phyloP scores from a whole-genome alignment of 2,888 invertebrate genomes.

The Chloromyia formosa region DNA sequence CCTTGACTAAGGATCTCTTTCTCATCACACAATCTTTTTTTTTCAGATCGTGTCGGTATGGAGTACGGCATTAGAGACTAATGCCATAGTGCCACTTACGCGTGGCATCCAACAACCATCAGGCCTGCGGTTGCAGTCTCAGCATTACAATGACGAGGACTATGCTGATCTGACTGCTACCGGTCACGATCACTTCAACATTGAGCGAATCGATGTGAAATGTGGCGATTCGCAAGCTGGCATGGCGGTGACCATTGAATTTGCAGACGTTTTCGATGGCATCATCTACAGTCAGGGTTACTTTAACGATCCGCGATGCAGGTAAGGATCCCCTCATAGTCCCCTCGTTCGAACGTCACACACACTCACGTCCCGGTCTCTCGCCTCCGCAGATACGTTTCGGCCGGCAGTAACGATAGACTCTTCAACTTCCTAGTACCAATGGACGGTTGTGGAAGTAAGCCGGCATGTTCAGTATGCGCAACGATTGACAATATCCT shows the following conservation, averaged over 20 bases:
- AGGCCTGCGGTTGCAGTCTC: neutral
- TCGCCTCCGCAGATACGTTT: conserved; percentile 67
- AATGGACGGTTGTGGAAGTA: conserved; percentile 71
- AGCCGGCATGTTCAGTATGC: conserved; percentile 70
- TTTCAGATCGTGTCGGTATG: conserved; percentile 21
- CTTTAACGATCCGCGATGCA: conserved; percentile 73
- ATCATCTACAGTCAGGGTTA: conserved; percentile 77
- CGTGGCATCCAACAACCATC: conserved; percentile 28
- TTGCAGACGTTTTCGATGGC: conserved; percentile 72
- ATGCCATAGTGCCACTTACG: conserved; percentile 40
- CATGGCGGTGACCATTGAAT: conserved; percentile 72
- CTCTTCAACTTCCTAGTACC: conserved; percentile 73
- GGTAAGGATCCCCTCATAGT: conserved; percentile 64
- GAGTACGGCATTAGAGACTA: conserved; percentile 27
- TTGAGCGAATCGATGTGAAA: conserved; percentile 71
- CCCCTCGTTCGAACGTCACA: neutral
- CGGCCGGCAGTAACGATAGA: conserved; percentile 68
- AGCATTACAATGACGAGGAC: neutral
- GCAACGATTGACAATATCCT: conserved; percentile 73
- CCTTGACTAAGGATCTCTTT: too few relatives aligned
- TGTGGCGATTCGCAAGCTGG: conserved; percentile 65
- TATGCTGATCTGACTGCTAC: neutral
- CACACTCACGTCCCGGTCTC: conserved; percentile 3
- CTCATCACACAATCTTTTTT: too few relatives aligned
- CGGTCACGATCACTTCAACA: conserved; percentile 63